Base-by-base conservation (phyloP, 2,888 invertebrate genomes). In the Gymnoscelis rufifasciata region DNA sequence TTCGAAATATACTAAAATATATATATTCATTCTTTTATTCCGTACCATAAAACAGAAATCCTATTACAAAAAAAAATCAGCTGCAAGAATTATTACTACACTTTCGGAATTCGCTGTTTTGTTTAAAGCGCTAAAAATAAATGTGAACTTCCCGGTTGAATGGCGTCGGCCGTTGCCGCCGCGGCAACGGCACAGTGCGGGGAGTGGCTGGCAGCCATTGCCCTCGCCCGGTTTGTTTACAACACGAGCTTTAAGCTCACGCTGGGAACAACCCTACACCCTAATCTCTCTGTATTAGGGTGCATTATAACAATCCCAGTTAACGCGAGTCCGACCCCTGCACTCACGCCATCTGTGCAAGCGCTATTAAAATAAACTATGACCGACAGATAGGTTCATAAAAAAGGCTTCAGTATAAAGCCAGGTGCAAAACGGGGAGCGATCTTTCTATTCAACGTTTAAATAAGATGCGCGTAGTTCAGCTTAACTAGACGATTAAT, bases 131-230 rank as follows among this genome's bases (percentile, higher is more conserved):
- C 84, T 87, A 87, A 83, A 87, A 84, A 87, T 87, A 87, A 83
- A 82, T 78, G 72, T 84, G 78, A 82, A 87, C 83, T 87, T 87
- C 86, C 87, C 86, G 86, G 87, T 87, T 87, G 86, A 87, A 87
- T 87, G 84, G 87, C 86, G 87, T 83, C 74, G 78, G 60, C 44
- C 52, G 70, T 59, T 66, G 69, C 60, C 56, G 67, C 69, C 68
- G 71, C 56, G 48, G 62, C 53, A 60, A 62, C 49, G 52, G 62
- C 54, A 60, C 63, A 63, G 77, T 63, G 82, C 81, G 83, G 83
- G 84, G 83, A 78, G 82, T 72, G 80, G 78, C 77, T 62, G 71
- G 73, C 86, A 84, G 87, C 79, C 86, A 87, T 83, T 87, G 87
- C 86, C 84, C 87, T 86, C 87, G 62, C 75, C 73, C 77, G 79